Percentiles rank a stretch among this genome's conserved stretches.
phyloP scores from a whole-genome alignment of 2,888 invertebrate species.

The Ophion costatus region DNA sequence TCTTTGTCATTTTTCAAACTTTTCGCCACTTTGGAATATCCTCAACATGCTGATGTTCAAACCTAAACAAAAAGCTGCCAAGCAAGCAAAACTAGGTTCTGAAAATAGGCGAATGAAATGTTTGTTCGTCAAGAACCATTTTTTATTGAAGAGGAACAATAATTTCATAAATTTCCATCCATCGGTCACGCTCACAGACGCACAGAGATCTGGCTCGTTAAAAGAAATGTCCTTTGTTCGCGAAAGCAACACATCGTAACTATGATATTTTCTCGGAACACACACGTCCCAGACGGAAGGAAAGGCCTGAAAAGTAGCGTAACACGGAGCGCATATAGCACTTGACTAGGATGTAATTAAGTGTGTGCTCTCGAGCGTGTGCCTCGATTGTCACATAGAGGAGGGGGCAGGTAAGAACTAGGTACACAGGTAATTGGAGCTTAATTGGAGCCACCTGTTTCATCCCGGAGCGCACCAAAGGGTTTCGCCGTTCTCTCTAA shows the following conservation, averaged over 20 bases:
- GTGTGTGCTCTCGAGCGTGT: slow-evolving; percentile 63
- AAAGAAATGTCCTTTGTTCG: slow-evolving; percentile 14
- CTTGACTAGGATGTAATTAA: slow-evolving; percentile 66
- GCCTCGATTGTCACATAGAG: slow-evolving; percentile 65
- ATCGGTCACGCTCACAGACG: not conserved
- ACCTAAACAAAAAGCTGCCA: too few species aligned
- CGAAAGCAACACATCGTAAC: slow-evolving; percentile 8
- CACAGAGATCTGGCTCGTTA: slow-evolving; percentile 15
- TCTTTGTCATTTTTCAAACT: too few species aligned
- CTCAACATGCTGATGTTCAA: too few species aligned
- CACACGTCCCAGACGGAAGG: slow-evolving; percentile 28
- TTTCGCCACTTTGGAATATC: too few species aligned
- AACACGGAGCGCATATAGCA: slow-evolving; percentile 28
- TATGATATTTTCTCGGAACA: slow-evolving; percentile 11
- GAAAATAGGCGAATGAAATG: too few species aligned
- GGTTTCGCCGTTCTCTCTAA: slow-evolving; percentile 59
- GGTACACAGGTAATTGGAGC: slow-evolving; percentile 75
- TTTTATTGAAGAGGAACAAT: not conserved
- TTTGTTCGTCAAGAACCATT: too few species aligned
- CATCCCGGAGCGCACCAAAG: slow-evolving; percentile 64
- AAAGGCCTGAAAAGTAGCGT: slow-evolving; percentile 33
- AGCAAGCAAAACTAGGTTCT: too few species aligned
- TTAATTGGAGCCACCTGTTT: slow-evolving; percentile 77
- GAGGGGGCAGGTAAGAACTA: slow-evolving; percentile 71
- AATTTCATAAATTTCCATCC: not conserved